Percentiles rank a stretch among this genome's conserved stretches.
Evolutionary conservation across 2,888 invertebrate genomes (phyloP).

Genomic region (Nesidiocoris tenuis): DNA sequence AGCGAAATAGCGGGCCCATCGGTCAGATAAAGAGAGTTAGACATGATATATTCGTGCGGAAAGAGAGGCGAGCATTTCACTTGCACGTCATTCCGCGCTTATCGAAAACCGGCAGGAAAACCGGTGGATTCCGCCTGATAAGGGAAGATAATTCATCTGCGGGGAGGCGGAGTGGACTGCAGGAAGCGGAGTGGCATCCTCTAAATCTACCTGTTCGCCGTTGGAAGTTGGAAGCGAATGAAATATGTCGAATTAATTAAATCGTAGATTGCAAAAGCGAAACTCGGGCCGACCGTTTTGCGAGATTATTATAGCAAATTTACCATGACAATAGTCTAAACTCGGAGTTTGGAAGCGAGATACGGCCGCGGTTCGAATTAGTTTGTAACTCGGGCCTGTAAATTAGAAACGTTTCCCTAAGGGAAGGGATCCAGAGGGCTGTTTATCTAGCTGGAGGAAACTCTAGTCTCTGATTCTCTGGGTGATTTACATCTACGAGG

Average conservation of each 20-base stretch:
- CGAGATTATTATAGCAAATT: conserved; percentile 45
- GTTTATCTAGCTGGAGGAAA: conserved; percentile 40
- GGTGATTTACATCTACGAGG: conserved; percentile 39
- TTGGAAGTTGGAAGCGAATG: neutral
- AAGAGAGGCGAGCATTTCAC: neutral
- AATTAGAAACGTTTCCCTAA: conserved; percentile 41
- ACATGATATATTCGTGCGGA: neutral
- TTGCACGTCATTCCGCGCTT: neutral
- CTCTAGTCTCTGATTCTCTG: neutral
- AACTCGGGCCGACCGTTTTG: neutral
- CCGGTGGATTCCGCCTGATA: neutral
- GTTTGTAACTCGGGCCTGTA: conserved; percentile 44
- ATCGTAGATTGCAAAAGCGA: neutral
- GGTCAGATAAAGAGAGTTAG: neutral
- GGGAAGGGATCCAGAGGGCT: neutral
- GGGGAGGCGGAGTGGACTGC: neutral
- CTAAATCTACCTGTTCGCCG: conserved; percentile 20
- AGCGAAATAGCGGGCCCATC: too few species aligned
- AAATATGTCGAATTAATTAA: conserved; percentile 30
- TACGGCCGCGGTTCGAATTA: conserved; percentile 32
- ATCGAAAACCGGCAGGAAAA: neutral
- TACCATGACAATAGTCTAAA: conserved; percentile 46
- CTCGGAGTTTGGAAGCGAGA: neutral
- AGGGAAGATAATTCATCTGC: neutral
- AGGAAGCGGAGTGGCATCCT: conserved; percentile 12